Base-by-base conservation (phyloP, 2,113 vertebrate genomes). In the Lasiurus borealis region DNA sequence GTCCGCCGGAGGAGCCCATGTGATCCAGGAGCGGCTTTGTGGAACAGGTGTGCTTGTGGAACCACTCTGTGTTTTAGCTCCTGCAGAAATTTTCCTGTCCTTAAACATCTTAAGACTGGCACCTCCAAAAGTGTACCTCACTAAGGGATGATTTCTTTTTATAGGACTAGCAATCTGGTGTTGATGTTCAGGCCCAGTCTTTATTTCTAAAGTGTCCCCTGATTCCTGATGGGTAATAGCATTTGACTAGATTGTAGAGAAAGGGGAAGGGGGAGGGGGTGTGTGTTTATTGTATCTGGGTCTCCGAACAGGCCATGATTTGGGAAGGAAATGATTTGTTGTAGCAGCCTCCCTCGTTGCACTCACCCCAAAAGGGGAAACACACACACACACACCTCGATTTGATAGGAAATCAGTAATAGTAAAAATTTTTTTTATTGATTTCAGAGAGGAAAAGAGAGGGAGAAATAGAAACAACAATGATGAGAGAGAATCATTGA, bases 61-160 rank as follows among this genome's bases (percentile, higher is more conserved):
- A n/a, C 52, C 36, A 18, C 48, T 2, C 21, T 29, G 73, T 50
- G 7, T 54, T 84, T 76, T 21, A 40, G n/a, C 66, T 36, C 36
- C 57, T 36, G 50, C 40, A 71, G 80, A 57, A 88, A 44, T 34
- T 50, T 59, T 44, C 46, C 44, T 88, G 85, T 36, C 75, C 36
- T 31, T 40, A 21, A 40, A 10, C 68, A 15, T 8, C 34, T n/a
- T 19, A 3, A 23, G 40, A 69, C 25, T 7, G 5, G 27, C 3
- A 5, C 36, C 14, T 82, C 59, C 16, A 6, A 12, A 31, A 76
- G 86, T n/a, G 1, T 1, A 1, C 8, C 12, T 0, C 5, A 1
- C 29, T 21, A 0, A 13, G 14, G 14, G 50, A 21, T 62, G 10
- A 3, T 18, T 84, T 66, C 34, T 50, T 92, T 52, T 8, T 7